Conservation (phyloP, 2,113 vertebrate species). For the Delphinapterus leucas region DNA sequence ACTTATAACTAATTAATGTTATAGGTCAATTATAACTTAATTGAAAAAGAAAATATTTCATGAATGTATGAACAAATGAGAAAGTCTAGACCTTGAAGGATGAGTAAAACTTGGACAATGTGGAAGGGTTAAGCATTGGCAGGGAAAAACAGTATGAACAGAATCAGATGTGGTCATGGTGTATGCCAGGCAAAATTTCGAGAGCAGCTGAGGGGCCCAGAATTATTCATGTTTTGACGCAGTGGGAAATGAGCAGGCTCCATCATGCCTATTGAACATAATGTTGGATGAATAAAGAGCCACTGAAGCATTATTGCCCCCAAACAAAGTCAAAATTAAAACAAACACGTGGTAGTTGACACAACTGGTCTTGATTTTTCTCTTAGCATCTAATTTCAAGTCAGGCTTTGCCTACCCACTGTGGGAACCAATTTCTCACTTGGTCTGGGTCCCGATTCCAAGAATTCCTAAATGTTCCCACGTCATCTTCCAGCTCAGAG, state of each 20-base stretch:
- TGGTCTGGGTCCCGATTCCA: neutral
- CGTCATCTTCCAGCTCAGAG: slow-evolving; percentile 22
- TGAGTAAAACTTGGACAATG: neutral
- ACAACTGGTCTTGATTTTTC: slow-evolving; percentile 52
- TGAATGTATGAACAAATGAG: neutral
- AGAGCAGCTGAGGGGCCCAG: neutral
- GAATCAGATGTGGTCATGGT: neutral
- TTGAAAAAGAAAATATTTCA: neutral
- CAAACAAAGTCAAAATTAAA: slow-evolving; percentile 44
- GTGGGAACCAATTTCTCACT: slow-evolving; percentile 3
- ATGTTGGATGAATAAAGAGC: neutral
- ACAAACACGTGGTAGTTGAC: neutral
- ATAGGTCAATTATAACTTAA: neutral
- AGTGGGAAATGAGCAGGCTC: neutral
- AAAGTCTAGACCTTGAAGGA: neutral
- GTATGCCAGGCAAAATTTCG: neutral
- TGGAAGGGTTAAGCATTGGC: neutral
- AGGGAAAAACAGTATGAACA: neutral
- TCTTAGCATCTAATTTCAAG: slow-evolving; percentile 39
- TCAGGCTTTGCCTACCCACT: neutral
- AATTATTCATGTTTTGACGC: neutral
- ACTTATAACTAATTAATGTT: neutral
- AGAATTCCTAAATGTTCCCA: neutral
- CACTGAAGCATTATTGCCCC: slow-evolving; percentile 7
- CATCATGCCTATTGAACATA: neutral